Percentiles rank a stretch among this genome's conserved stretches.
phyloP scores from a whole-genome alignment of 2,888 invertebrate genomes.

The Phlogophora meticulosa region DNA sequence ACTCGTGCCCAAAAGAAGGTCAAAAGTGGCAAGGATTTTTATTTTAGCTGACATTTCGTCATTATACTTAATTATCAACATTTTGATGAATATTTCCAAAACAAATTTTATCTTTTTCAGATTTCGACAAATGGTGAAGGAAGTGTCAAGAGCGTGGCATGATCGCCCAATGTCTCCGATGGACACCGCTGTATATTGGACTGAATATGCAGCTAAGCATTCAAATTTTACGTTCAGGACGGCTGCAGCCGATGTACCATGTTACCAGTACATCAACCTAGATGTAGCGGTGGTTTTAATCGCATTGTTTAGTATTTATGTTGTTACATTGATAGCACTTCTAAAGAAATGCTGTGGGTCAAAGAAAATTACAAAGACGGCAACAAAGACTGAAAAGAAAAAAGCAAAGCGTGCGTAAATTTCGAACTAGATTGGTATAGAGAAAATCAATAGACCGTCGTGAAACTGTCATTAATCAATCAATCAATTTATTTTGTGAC shows the following conservation, averaged over 20 bases:
- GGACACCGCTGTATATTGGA: constrained; percentile 92
- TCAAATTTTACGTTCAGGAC: constrained; percentile 86
- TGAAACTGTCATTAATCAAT: too few relatives aligned
- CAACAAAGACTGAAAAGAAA: constrained; percentile 56
- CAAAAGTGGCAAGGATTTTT: not conserved
- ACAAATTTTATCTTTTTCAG: constrained; percentile 72
- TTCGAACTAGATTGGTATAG: constrained; percentile 2
- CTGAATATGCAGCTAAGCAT: constrained; percentile 91
- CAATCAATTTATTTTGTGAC: too few relatives aligned
- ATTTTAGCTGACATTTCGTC: not conserved
- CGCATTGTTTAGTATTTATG: constrained; percentile 53
- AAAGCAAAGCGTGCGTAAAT: constrained; percentile 65
- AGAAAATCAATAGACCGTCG: not conserved
- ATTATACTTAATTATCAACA: not conserved
- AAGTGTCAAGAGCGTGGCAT: constrained; percentile 89
- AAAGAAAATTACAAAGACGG: constrained; percentile 36
- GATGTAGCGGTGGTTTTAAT: constrained; percentile 73
- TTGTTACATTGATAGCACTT: constrained; percentile 56
- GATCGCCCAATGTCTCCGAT: constrained; percentile 91
- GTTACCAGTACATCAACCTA: constrained; percentile 88
- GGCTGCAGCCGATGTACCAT: constrained; percentile 89
- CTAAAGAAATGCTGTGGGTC: constrained; percentile 55
- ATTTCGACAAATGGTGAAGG: constrained; percentile 83
- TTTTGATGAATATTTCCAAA: not conserved
- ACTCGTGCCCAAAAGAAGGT: not conserved